Evolutionary conservation across 2,888 invertebrate genomes (phyloP).

Genomic region (Platycnemis pennipes): DNA sequence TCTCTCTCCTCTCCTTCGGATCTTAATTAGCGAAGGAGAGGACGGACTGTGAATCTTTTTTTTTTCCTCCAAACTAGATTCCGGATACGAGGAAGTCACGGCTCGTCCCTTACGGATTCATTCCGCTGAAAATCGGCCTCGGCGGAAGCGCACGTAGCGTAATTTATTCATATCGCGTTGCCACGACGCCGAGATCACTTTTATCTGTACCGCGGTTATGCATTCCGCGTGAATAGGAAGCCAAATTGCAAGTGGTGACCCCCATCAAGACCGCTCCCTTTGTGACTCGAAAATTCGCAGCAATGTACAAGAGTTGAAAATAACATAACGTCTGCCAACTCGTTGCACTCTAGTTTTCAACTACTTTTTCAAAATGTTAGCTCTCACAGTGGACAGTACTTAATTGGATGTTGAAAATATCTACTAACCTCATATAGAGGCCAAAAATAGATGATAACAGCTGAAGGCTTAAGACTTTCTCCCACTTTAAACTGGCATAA

Average conservation of each 20-base stretch:
- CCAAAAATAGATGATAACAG: no score
- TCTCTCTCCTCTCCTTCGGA: neutral
- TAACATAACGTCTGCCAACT: neutral
- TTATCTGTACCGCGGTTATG: neutral
- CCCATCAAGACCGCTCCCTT: neutral
- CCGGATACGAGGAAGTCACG: constrained; percentile 18
- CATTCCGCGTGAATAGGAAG: neutral
- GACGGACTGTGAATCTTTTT: neutral
- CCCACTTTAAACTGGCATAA: no score
- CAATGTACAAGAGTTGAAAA: neutral
- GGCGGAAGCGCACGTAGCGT: neutral
- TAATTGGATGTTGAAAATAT: no score
- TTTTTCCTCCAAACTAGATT: neutral
- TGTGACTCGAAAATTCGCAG: neutral
- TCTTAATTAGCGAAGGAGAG: neutral
- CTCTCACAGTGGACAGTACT: no score
- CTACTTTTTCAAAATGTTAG: no score
- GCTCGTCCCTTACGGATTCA: neutral
- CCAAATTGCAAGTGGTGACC: no score
- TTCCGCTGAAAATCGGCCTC: neutral
- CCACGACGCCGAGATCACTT: neutral
- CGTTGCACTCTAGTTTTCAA: no score
- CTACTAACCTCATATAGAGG: no score
- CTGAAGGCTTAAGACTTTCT: no score
- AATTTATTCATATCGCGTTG: neutral